These are phyloP conservation scores for Nephrotoma flavescens DNA, from an alignment of 2,888 invertebrate genomes.

Conservation along the genomic window DNA sequence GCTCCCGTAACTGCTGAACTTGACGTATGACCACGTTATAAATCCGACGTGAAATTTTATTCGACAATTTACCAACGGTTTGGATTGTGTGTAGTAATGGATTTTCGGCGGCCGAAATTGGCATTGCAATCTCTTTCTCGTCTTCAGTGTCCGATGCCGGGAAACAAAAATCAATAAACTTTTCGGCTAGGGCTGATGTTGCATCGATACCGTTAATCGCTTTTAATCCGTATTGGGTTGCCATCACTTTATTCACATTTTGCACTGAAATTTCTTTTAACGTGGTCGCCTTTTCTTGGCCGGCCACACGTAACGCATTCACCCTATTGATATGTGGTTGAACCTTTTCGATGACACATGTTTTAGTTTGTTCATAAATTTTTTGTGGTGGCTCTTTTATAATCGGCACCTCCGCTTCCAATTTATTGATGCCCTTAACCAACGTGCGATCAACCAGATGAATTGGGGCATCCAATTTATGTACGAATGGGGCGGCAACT, in stretches of 20 bases:
- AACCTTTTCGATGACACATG: slow-evolving; percentile 33
- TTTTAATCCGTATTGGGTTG: slow-evolving; percentile 50
- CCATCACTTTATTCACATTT: slow-evolving; percentile 39
- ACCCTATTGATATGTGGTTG: slow-evolving; percentile 32
- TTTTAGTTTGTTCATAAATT: slow-evolving; percentile 38
- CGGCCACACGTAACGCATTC: slow-evolving; percentile 25
- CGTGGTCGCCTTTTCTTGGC: slow-evolving; percentile 42
- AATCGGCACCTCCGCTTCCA: slow-evolving; percentile 49
- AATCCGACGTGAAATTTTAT: slow-evolving; percentile 53
- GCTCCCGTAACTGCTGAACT: slow-evolving; percentile 36
- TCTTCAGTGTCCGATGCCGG: slow-evolving; percentile 41
- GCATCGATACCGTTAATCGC: slow-evolving; percentile 45
- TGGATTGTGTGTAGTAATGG: slow-evolving; percentile 57
- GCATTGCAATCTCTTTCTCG: slow-evolving; percentile 37
- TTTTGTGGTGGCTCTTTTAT: slow-evolving; percentile 50
- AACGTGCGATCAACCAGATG: slow-evolving; percentile 42
- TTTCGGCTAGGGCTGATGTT: slow-evolving; percentile 37
- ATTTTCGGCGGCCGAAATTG: slow-evolving; percentile 43
- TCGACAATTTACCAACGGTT: slow-evolving; percentile 54
- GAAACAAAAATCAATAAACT: slow-evolving; percentile 57
- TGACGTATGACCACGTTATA: slow-evolving; percentile 49
- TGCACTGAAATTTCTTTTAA: slow-evolving; percentile 41
- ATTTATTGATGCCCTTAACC: slow-evolving; percentile 31
- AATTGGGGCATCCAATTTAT: slow-evolving; percentile 37
- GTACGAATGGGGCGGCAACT: slow-evolving; percentile 38